Evolutionary conservation across 2,113 vertebrate species (phyloP), one percentile per base, ranked within the genome.

Genomic region (Toxostoma redivivum): DNA sequence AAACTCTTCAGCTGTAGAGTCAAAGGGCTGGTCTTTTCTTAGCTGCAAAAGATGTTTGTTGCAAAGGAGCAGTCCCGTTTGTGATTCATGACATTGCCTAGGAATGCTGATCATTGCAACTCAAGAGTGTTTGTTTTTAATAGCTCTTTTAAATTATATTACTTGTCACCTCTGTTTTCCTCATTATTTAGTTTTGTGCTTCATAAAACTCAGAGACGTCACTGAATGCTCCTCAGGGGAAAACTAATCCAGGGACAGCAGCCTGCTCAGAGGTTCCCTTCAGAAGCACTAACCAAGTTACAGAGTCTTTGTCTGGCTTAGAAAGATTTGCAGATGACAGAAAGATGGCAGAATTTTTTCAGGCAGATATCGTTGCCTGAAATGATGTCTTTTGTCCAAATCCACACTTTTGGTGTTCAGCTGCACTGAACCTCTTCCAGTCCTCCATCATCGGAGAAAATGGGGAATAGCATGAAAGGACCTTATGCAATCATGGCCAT

Each of bases 31-130:
- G 16, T 22, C n/a, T 91, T 64, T 71, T 38, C 56, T 78, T 57
- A 51, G 44, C 48, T 81, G 27, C 4, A 19, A 57, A 92, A 89
- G 33, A 38, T 23, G 3, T 81, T 89, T 65, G 76, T 85, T 65
- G 62, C n/a, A 61, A 94, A 79, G 50, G 30, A 85, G 17, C 11
- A 85, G 38, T 61, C 31, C 16, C 0, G 0, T 25, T 80, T 62
- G 27, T 69, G 50, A 82, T 65, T 79, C 6, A 7, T 30, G 24
- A 50, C 15, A 54, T 50, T 72, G 74, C 14, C 53, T 30, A 50
- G 48, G 45, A 50, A 28, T 16, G n/a, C 6, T 0, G 0, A 38
- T 40, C 10, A 1, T 13, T 67, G 25, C 67, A 90, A 88, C n/a
- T 65, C 51, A 66, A 10, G 64, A 53, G 22, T 2, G 1, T 8